Evolutionary conservation across 1,140 invertebrate genomes (phyloP), one percentile per base, ranked within the genome.

Genomic region (Diploscapter pachys): DNA sequence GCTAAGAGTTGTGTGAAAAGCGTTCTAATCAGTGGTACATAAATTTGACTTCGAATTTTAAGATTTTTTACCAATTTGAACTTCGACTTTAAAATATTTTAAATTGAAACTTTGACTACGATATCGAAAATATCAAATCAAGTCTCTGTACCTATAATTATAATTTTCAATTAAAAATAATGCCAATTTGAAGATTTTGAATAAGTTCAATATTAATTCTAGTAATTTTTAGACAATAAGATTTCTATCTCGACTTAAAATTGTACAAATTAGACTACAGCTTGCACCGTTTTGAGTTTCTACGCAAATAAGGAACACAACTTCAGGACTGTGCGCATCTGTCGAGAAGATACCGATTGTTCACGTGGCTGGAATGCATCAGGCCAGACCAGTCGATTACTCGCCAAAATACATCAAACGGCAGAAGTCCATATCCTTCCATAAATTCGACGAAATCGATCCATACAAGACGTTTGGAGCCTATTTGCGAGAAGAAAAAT

Each of bases 371-470:
- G 51, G 63, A 5, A 50, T 74, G 49, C 73, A 74, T 11, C 73
- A 74, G 63, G 73, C 73, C 9, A 64, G 64, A 50, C 66, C 64
- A 8, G 5, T 49, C 9, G 73, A 74, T 63, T 74, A 74, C 59
- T 13, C 73, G 51, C 49, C 49, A 67, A n/a, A 53, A 51, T 73
- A 73, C 55, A 13, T 65, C 6, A 52, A 59, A 9, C 51, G 63
- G 51, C 13, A 9, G 1, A 65, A 9, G 6, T 65, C 73, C 11
- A 74, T 74, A 13, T 68, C 65, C 11, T 74, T 68, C 9, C 73
- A 74, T 54, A 74, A 74, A 49, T 74, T 74, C 59, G 63, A 51
- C 9, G 66, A 74, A 51, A 53, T 69, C 50, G 66, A 74, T 67
- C 73, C 73, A 5, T 53, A 69, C 11, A 8, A 6, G 9, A 54